These are phyloP conservation scores for Megaceryle maxima DNA, from an alignment of 2,113 vertebrate species.

Conservation along the genomic window DNA sequence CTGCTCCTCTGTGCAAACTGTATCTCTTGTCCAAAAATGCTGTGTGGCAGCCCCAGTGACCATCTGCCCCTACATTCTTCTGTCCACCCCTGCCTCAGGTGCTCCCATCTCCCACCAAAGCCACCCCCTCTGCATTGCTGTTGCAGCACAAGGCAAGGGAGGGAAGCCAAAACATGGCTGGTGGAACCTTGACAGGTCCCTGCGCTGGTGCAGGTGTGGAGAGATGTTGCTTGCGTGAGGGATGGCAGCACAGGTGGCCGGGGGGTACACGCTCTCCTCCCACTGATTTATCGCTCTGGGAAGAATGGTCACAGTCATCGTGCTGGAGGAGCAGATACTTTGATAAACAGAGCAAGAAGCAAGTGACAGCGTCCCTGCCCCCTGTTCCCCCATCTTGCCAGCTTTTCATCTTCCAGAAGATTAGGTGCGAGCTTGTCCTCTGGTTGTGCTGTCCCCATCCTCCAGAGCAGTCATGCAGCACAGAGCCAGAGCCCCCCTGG, in stretches of 20 bases:
- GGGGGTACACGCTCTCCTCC: not conserved
- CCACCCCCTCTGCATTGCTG: not conserved
- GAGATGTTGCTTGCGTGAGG: not conserved
- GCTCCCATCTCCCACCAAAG: not conserved
- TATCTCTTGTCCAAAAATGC: not conserved
- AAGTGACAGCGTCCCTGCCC: fast-evolving
- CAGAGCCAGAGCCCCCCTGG: not conserved
- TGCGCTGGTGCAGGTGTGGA: not conserved
- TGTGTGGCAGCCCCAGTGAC: not conserved
- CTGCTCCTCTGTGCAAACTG: not conserved
- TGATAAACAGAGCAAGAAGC: constrained; percentile 38
- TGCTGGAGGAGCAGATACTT: not conserved
- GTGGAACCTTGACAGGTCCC: not conserved
- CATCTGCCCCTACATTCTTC: fast-evolving
- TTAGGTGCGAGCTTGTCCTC: not conserved
- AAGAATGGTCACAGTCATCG: not conserved
- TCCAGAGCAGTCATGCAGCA: not conserved
- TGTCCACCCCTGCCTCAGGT: not conserved
- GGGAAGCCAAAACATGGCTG: not conserved
- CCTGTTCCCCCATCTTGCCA: not conserved
- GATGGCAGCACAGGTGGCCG: fast-evolving
- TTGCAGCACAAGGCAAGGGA: not conserved
- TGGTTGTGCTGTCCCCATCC: not conserved
- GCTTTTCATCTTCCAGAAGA: not conserved
- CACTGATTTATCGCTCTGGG: not conserved